Evolutionary conservation across 2,113 vertebrate species (phyloP).

Genomic region (Corapipo altera): DNA sequence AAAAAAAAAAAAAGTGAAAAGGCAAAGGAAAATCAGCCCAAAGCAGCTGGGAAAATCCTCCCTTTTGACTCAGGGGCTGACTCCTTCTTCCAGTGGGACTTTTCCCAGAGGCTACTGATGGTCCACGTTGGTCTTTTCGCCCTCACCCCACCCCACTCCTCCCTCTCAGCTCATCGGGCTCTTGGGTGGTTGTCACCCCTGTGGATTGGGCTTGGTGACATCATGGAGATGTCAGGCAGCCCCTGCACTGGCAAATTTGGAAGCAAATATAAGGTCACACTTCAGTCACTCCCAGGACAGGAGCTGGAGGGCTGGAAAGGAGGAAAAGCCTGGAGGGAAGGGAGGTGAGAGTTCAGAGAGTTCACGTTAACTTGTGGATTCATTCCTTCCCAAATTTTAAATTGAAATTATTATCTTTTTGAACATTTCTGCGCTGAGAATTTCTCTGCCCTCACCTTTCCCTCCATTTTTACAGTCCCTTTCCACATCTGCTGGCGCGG

Average conservation of each 20-base stretch:
- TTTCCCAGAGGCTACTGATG: neutral
- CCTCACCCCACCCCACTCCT: neutral
- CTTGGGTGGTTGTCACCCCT: neutral
- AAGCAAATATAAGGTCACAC: neutral
- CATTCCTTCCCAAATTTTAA: neutral
- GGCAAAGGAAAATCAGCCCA: neutral
- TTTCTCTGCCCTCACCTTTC: neutral
- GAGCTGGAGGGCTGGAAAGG: neutral
- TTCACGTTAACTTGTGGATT: neutral
- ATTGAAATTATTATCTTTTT: neutral
- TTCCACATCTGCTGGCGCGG: neutral
- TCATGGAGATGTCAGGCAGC: neutral
- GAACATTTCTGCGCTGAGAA: neutral
- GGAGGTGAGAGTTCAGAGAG: neutral
- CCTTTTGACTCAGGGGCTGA: conserved; percentile 30
- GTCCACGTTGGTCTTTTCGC: neutral
- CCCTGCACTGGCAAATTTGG: conserved; percentile 7
- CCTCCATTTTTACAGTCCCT: neutral
- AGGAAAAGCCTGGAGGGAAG: neutral
- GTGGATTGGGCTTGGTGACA: neutral
- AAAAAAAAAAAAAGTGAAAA: neutral
- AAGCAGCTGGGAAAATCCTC: neutral
- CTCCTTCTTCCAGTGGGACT: conserved; percentile 17
- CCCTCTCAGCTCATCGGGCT: neutral
- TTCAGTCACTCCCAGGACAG: neutral